Conservation (phyloP, 2,113 vertebrate genomes). For the Poeciliopsis occidentalis region DNA sequence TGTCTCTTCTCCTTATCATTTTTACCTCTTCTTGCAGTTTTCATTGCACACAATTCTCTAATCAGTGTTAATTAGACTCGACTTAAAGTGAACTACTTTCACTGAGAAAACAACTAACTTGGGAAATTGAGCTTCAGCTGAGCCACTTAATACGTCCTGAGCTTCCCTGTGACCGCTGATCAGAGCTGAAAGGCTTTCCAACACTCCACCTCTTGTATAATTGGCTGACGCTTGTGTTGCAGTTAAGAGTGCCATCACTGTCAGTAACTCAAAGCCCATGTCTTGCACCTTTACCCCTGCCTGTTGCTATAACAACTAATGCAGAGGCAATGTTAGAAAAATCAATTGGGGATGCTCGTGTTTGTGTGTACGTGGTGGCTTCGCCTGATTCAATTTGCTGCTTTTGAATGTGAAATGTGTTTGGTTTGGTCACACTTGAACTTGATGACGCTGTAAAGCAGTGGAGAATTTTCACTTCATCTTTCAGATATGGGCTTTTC, state of each 20-base stretch:
- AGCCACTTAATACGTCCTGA: no score
- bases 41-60: conserved; percentile 20
- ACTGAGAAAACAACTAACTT: no score
- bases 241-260: no score
- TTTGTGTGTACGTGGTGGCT: neutral
- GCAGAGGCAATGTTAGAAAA: conserved; percentile 4
- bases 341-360: neutral
- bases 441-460: neutral
- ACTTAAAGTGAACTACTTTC: no score
- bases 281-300: neutral
- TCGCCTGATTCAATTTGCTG: neutral
- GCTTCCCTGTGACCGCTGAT: no score
- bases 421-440: neutral
- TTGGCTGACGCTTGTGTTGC: no score
- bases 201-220: no score
- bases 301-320: conserved; percentile 43
- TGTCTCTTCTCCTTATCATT: conserved; percentile 9
- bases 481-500: neutral
- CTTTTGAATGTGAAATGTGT: neutral
- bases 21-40: conserved; percentile 12
- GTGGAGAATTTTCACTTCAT: neutral
- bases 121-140: no score
- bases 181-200: no score
- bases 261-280: conserved; percentile 14
- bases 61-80: no score